Evolutionary conservation across 2,888 invertebrate species (phyloP).

Genomic region (Lochmaea crataegi): DNA sequence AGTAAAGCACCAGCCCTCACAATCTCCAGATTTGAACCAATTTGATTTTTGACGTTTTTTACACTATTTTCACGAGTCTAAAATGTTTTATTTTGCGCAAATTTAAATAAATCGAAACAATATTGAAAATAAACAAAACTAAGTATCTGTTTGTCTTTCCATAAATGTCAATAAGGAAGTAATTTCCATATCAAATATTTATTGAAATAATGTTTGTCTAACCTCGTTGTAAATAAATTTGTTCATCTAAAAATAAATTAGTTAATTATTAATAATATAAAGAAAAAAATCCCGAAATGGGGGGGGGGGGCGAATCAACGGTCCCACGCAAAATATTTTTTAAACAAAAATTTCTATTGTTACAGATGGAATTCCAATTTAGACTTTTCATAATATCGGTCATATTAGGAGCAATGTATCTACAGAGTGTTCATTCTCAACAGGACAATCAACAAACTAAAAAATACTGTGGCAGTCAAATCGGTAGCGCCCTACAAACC

Average conservation of each 20-base stretch:
- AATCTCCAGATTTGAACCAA: too few relatives aligned
- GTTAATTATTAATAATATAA: not conserved
- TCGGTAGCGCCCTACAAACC: slow-evolving; percentile 50
- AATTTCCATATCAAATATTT: not conserved
- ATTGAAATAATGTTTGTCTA: not conserved
- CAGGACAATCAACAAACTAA: slow-evolving; percentile 24
- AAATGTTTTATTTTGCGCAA: too few relatives aligned
- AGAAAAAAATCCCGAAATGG: too few relatives aligned
- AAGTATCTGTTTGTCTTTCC: not conserved
- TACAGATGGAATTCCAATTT: slow-evolving; percentile 50
- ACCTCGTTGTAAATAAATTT: too few relatives aligned
- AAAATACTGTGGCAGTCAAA: slow-evolving; percentile 48
- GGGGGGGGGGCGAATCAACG: too few relatives aligned
- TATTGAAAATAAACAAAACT: not conserved
- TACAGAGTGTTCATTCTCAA: slow-evolving; percentile 31
- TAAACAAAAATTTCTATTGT: slow-evolving; percentile 18
- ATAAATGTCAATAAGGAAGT: not conserved
- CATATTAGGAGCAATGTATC: slow-evolving; percentile 36
- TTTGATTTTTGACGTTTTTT: too few relatives aligned
- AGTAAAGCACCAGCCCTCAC: too few relatives aligned
- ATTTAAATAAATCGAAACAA: too few relatives aligned
- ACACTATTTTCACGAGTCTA: too few relatives aligned
- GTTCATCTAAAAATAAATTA: too few relatives aligned
- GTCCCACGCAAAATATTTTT: not conserved
- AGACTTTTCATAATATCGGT: slow-evolving; percentile 40